Base-by-base conservation (phyloP, 2,888 invertebrate species). In the Diarsia dahlii region DNA sequence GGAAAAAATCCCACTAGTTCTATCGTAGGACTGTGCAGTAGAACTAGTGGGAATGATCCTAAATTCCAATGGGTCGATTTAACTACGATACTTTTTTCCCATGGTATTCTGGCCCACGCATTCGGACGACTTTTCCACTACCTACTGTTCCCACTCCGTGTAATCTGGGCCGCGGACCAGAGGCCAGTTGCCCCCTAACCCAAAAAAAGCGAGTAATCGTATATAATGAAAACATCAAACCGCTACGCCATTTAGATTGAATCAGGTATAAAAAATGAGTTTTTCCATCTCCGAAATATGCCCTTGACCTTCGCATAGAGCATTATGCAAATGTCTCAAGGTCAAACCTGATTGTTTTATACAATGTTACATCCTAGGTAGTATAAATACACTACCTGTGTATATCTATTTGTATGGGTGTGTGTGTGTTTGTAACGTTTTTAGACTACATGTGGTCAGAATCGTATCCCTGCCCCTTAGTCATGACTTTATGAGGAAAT, bases 291-390 rank as follows among this genome's bases (percentile, higher is more conserved):
- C 45, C 46, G 23, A 62, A 68, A 72, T 66, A 28, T 45, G 54
- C 46, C 79, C 72, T 64, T 76, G 72, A 76, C 75, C 82, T 79
- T 79, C 80, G 58, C n/a, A 3, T 52, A 54, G n/a, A 56, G 50
- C 39, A 73, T 71, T 74, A 82, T 76, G 73, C 71, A 76, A 71
- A 78, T 64, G 39, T 68, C 28, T 68, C 75, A 82, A 82, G 83
- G 68, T 69, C 76, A 71, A 54, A 50, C 28, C 12, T 66, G 20
- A 66, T 82, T 82, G 48, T 70, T 72, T 56, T 5, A 34, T 3
- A 62, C 23, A 56, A 48, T 48, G 4, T 39, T 23, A 60, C 58
- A 78, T 71, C 54, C 62, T 54, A 76, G 60, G 48, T 54, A 63
- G 13, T 8, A 50, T 46, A 73, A n/a, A 34, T 74, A 45, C 8